Conservation (phyloP, 1,140 invertebrate species). For the Steinernema feltiae region DNA sequence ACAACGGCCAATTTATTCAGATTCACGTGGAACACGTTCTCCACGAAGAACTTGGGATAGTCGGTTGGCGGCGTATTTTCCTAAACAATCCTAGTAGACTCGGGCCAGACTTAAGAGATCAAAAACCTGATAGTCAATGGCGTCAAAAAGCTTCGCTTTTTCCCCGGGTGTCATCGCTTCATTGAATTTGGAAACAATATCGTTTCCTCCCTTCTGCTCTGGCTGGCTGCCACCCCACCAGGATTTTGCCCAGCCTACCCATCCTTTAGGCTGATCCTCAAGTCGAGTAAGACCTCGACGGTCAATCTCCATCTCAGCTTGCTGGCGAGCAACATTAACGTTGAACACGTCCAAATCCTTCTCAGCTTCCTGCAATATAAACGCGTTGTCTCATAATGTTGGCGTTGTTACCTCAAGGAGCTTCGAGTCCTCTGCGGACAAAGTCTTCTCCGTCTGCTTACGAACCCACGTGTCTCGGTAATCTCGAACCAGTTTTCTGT, state of each 20-base stretch:
- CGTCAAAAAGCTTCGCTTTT: conserved; percentile 81
- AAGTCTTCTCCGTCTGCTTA: conserved; percentile 71
- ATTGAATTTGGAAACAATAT: conserved; percentile 72
- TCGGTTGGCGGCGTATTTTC: conserved; percentile 58
- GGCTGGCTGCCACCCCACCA: conserved; percentile 63
- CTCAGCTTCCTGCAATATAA: conserved; percentile 50
- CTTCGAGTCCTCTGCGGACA: conserved; percentile 57
- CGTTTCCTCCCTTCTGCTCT: conserved; percentile 23
- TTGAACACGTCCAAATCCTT: conserved; percentile 77
- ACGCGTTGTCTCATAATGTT: conserved; percentile 18
- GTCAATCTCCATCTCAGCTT: conserved; percentile 75
- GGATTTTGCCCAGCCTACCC: conserved; percentile 57
- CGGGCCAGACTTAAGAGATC: neutral
- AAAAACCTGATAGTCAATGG: conserved; percentile 87
- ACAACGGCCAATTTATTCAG: conserved; percentile 41
- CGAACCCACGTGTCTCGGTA: conserved; percentile 72
- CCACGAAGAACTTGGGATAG: conserved; percentile 57
- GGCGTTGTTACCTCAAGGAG: conserved; percentile 55
- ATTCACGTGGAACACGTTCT: conserved; percentile 47
- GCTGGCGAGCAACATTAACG: conserved; percentile 81
- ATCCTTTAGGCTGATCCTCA: conserved; percentile 57
- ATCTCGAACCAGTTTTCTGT: conserved; percentile 69
- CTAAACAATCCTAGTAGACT: conserved; percentile 27
- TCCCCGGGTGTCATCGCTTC: conserved; percentile 84
- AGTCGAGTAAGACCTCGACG: conserved; percentile 61